Base-by-base conservation (phyloP, 2,113 vertebrate genomes). In the Azemiops feae region DNA sequence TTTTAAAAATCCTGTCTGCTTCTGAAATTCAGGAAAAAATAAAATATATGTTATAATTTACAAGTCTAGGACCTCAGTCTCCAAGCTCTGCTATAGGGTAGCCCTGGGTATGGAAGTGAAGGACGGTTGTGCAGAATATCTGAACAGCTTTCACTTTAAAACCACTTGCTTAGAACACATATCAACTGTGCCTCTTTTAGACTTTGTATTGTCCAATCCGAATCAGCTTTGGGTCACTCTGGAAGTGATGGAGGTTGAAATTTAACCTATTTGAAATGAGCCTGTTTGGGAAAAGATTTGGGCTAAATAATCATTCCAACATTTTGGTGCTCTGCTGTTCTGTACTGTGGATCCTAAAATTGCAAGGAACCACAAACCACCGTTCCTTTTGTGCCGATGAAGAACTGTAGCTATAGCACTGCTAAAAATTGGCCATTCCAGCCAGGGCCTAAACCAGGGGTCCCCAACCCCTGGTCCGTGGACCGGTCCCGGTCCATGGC, bases 11-110 rank as follows among this genome's bases (percentile, higher is more conserved):
- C 20, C 0, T 94, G 92, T 92, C 81, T 91, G 88, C 81, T 95
- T 95, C 91, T 93, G 94, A 96, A 96, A 92, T 95, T 93, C 91
- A 93, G 93, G 88, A 92, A 93, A 90, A 95, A 88, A 92, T 89
- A 11, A 81, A 39, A 39, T 14, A 10, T n/a, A 43, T 47, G 16
- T 53, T 52, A 30, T 47, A 86, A 69, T 60, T 64, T 25, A 53
- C 5, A 58, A 34, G 53, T 58, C 54, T 39, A 30, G 30, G 50
- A 11, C 50, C 12, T 9, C 2, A 30, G 27, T 52, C 34, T n/a
- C 34, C 87, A 45, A 9, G 52, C 9, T n/a, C 23, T 10, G 8
- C 27, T 92, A 14, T 60, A n/a, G 85, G 12, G 30, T 54, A 16
- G 10, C 52, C 45, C 27, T 52, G 27, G 34, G 5, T n/a, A 14